Percentiles rank a stretch among this genome's conserved stretches.
phyloP scores from a whole-genome alignment of 2,797 vertebrate genomes.

The Toxotes lorentzi region DNA sequence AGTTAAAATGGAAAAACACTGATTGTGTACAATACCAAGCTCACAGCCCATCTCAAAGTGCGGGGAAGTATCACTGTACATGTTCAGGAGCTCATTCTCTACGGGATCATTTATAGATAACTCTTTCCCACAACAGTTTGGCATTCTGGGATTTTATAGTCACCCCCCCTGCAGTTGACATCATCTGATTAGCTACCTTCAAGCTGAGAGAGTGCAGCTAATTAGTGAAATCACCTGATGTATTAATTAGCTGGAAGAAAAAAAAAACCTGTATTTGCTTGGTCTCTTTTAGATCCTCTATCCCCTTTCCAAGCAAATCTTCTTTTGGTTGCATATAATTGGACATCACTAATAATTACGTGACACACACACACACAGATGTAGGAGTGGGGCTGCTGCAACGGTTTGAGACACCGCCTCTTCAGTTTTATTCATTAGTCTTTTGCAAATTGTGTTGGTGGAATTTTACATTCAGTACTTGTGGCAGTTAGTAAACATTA shows the following conservation, averaged over 20 bases:
- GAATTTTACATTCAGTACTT: conserved; percentile 22
- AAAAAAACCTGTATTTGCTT: conserved; percentile 2
- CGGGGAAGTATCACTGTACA: conserved; percentile 3
- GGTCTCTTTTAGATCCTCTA: conserved; percentile 3
- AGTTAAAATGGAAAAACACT: conserved; percentile 55
- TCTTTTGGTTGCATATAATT: conserved; percentile 48
- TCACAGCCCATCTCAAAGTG: conserved; percentile 11
- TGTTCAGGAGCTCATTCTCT: conserved; percentile 6
- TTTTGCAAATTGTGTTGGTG: conserved; percentile 29
- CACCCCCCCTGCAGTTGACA: conserved; percentile 11
- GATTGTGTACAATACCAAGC: conserved; percentile 37
- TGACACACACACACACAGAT: conserved; percentile 10
- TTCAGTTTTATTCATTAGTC: conserved; percentile 21
- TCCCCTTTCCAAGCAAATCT: conserved; percentile 16
- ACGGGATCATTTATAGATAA: conserved; percentile 21
- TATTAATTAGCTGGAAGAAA: conserved; percentile 31
- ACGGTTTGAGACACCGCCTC: conserved; percentile 13
- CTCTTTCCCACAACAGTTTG: conserved; percentile 19
- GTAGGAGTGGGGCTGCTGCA: conserved; percentile 21
- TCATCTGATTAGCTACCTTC: conserved; percentile 28
- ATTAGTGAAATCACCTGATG: conserved; percentile 49
- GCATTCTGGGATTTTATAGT: conserved; percentile 30
- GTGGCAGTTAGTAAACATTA: conserved; percentile 28
- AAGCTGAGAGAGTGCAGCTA: conserved; percentile 30
- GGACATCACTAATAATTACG: conserved; percentile 42